Conservation (phyloP, 2,113 vertebrate genomes). For the Barnardius zonarius region DNA sequence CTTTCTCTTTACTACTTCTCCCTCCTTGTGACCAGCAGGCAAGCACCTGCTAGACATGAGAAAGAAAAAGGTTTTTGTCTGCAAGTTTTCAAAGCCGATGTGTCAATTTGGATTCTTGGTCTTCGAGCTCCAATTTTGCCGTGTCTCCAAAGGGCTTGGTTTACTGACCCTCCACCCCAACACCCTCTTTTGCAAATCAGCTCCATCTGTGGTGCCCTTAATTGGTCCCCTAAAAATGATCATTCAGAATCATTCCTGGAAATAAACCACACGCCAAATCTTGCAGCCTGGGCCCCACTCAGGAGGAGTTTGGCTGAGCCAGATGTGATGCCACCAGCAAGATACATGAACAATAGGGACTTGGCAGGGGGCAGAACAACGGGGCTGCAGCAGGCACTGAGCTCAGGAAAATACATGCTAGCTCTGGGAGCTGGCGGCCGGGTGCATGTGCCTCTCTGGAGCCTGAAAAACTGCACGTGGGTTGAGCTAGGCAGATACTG, state of each 20-base stretch:
- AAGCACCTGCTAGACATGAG: neutral
- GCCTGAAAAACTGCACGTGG: neutral
- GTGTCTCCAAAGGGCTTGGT: neutral
- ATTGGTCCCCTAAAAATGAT: neutral
- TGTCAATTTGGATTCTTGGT: neutral
- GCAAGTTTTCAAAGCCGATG: neutral
- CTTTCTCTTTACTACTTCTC: neutral
- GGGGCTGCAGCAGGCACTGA: constrained; percentile 8
- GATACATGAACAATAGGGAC: constrained; percentile 33
- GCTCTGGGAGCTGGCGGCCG: neutral
- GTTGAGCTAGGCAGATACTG: neutral
- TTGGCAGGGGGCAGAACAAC: constrained; percentile 48
- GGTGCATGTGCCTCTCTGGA: neutral
- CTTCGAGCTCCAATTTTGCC: neutral
- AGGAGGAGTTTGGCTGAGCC: constrained; percentile 33
- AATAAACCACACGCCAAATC: neutral
- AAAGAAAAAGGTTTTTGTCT: fast-evolving
- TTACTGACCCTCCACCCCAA: neutral
- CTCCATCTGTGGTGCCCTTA: neutral
- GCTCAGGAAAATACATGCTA: neutral
- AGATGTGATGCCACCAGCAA: constrained; percentile 39
- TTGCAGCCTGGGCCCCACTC: constrained; percentile 20
- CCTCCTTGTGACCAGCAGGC: neutral
- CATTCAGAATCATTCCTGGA: neutral
- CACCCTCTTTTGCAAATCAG: neutral